A percentile compares a stretch with the other conserved stretches of the same genome.
Conservation (phyloP, 2,113 vertebrate species). For the Sphaerodactylus townsendi region DNA sequence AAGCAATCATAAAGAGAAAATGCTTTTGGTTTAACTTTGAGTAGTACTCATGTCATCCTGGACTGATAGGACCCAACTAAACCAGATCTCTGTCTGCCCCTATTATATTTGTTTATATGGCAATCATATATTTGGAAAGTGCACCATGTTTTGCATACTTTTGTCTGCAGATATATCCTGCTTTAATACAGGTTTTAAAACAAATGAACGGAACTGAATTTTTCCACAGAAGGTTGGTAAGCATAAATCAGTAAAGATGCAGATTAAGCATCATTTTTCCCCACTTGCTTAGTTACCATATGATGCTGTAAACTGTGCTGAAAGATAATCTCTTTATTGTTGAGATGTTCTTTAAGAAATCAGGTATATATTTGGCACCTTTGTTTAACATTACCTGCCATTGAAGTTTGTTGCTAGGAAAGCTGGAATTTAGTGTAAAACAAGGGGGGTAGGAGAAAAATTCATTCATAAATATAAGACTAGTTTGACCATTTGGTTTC, state of each 20-base stretch:
- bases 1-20: neutral
- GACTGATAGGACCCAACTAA: neutral
- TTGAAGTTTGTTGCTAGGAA: slow-evolving; percentile 22
- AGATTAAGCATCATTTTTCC: slow-evolving; percentile 60
- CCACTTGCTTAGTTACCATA: slow-evolving; percentile 66
- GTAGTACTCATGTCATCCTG: neutral
- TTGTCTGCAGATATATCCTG: slow-evolving; percentile 30
- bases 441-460: slow-evolving; percentile 6
- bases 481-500: neutral
- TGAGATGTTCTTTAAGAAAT: slow-evolving; percentile 59
- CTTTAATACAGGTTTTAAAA: slow-evolving; percentile 44
- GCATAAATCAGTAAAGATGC: slow-evolving; percentile 53
- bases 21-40: neutral
- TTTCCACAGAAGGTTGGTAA: slow-evolving; percentile 61
- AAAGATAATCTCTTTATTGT: slow-evolving; percentile 70
- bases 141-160: slow-evolving; percentile 39
- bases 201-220: slow-evolving; percentile 59
- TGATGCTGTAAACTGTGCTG: slow-evolving; percentile 62
- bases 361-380: slow-evolving; percentile 59
- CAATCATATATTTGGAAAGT: slow-evolving; percentile 33
- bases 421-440: neutral
- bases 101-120: slow-evolving; percentile 28
- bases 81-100: slow-evolving; percentile 11
- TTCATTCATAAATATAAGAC: neutral
- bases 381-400: slow-evolving; percentile 56